These are phyloP conservation scores for Camponotus fellah DNA, from an alignment of 2,888 invertebrate species.

Conservation along the genomic window DNA sequence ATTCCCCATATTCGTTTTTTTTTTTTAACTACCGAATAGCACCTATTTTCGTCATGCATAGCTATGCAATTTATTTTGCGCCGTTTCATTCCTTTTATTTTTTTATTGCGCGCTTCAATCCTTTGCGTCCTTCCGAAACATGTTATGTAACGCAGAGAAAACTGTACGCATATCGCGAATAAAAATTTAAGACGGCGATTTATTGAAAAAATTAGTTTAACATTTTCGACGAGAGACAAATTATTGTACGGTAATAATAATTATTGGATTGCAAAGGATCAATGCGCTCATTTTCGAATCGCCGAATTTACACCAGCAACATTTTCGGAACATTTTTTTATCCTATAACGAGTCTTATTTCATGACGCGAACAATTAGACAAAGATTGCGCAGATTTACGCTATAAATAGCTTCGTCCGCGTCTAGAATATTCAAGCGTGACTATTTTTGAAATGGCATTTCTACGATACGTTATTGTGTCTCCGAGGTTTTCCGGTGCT, in stretches of 20 bases:
- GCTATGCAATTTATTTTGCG: conserved; percentile 50
- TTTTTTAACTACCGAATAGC: conserved; percentile 77
- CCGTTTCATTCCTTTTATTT: conserved; percentile 25
- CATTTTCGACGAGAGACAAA: background rate
- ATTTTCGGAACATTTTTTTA: background rate
- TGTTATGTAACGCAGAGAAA: background rate
- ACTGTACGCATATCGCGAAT: background rate
- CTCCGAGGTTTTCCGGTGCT: conserved; percentile 18
- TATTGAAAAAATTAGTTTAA: conserved; percentile 22
- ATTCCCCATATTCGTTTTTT: conserved; percentile 34
- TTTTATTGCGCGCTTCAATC: background rate
- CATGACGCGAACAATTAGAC: conserved; percentile 12
- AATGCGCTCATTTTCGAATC: background rate
- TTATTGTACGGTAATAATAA: conserved; percentile 9
- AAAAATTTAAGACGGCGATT: background rate
- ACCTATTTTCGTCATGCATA: conserved; percentile 75
- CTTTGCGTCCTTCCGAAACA: background rate
- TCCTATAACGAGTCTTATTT: background rate
- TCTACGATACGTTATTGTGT: conserved; percentile 21
- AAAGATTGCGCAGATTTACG: background rate
- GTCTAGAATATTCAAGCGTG: background rate
- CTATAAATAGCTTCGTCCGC: background rate
- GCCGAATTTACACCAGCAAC: conserved; percentile 33
- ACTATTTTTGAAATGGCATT: background rate
- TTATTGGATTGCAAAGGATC: conserved; percentile 16